A percentile compares a stretch with the other conserved stretches of the same genome.
Evolutionary conservation across 1,140 invertebrate genomes (phyloP).

Genomic region (Episyrphus balteatus): DNA sequence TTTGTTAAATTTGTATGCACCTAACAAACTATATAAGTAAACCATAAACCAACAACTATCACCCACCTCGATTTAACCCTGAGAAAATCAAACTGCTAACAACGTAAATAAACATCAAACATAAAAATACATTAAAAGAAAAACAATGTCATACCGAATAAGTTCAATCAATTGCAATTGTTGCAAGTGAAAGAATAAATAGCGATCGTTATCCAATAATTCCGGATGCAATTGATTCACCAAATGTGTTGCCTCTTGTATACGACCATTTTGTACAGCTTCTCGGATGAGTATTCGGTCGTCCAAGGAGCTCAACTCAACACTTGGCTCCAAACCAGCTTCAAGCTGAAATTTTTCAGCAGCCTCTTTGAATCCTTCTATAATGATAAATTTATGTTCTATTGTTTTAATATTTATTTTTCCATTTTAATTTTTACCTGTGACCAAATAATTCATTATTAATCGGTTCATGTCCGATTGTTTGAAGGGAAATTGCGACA

Average conservation of each 20-base stretch:
- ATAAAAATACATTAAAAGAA: not conserved
- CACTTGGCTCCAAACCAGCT: constrained; percentile 74
- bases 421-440: constrained; percentile 49
- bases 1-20: no score
- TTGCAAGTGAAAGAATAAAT: constrained; percentile 92
- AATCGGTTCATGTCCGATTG: constrained; percentile 90
- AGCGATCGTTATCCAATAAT: constrained; percentile 86
- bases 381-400: constrained; percentile 1
- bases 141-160: constrained; percentile 48
- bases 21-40: no score
- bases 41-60: no score
- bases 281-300: constrained; percentile 90
- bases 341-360: constrained; percentile 94
- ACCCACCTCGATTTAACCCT: no score
- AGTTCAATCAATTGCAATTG: constrained; percentile 93
- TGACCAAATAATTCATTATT: constrained; percentile 98
- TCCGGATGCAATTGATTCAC: constrained; percentile 93
- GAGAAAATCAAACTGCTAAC: no score
- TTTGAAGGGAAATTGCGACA: constrained; percentile 73
- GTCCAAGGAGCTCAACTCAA: constrained; percentile 82
- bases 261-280: constrained; percentile 85
- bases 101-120: no score
- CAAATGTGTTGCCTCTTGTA: constrained; percentile 84
- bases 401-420: constrained; percentile 1
- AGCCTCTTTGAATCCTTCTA: constrained; percentile 96